Conservation (phyloP, 2,888 invertebrate species). For the Ophioninae sp. region DNA sequence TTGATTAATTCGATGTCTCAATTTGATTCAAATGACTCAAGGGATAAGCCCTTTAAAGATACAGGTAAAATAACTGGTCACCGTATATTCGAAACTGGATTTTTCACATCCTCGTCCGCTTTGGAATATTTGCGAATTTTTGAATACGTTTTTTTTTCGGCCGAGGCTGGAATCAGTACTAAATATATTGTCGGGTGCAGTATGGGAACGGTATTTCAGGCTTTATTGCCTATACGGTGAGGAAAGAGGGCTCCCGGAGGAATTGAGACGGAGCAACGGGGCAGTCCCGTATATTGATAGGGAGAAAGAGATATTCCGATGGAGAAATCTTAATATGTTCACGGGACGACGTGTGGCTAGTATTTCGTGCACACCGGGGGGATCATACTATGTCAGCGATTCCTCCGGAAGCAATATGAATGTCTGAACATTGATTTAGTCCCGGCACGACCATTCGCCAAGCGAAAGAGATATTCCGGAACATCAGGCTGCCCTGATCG, state of each 20-base stretch:
- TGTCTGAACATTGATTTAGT: slow-evolving; percentile 79
- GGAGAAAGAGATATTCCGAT: slow-evolving; percentile 50
- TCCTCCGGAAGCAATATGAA: slow-evolving; percentile 76
- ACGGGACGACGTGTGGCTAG: slow-evolving; percentile 64
- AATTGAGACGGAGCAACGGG: neutral
- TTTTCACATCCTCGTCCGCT: no score
- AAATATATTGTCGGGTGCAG: slow-evolving; percentile 18
- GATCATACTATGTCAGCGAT: slow-evolving; percentile 74
- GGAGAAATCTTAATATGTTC: slow-evolving; percentile 80
- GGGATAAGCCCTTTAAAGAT: no score
- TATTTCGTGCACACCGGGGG: slow-evolving; percentile 45
- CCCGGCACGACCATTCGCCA: slow-evolving; percentile 34
- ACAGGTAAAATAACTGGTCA: no score
- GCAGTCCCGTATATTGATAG: slow-evolving; percentile 60
- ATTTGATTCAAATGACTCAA: no score
- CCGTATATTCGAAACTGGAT: no score
- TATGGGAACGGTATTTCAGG: slow-evolving; percentile 13
- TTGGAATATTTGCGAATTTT: slow-evolving; percentile 11
- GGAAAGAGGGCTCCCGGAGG: neutral
- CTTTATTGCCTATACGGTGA: slow-evolving; percentile 17
- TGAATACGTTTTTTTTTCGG: slow-evolving; percentile 4
- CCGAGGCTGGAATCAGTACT: neutral
- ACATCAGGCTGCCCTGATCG: neutral
- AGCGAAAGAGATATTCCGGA: slow-evolving; percentile 13
- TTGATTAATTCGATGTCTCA: no score